phyloP scores from a whole-genome alignment of 1,140 invertebrate genomes.

The Hormaphis cornu region DNA sequence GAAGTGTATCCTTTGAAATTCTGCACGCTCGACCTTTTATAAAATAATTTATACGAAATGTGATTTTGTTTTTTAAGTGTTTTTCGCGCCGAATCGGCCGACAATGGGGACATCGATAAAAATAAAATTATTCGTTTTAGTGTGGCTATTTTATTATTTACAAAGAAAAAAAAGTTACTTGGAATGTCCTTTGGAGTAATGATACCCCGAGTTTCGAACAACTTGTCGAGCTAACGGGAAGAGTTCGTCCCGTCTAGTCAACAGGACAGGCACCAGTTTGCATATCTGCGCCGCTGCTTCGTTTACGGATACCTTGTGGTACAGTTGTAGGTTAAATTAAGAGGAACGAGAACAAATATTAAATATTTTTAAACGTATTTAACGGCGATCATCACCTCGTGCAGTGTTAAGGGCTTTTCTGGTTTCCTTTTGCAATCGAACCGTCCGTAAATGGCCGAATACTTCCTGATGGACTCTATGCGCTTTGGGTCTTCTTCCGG shows the following conservation, averaged over 20 bases:
- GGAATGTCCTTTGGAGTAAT: constrained; percentile 69
- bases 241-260: constrained; percentile 86
- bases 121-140: too few species aligned
- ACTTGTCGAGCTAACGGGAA: constrained; percentile 91
- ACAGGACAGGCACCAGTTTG: constrained; percentile 72
- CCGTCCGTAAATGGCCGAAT: constrained; percentile 89
- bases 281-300: constrained; percentile 95
- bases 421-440: constrained; percentile 94
- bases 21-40: constrained; percentile 16
- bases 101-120: too few species aligned
- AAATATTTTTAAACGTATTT: not conserved
- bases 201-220: constrained; percentile 84
- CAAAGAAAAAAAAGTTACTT: constrained; percentile 44
- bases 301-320: constrained; percentile 76
- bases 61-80: too few species aligned
- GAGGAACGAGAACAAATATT: too few species aligned
- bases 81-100: too few species aligned
- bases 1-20: not conserved
- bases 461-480: constrained; percentile 91
- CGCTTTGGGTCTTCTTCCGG: constrained; percentile 72
- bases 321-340: not conserved
- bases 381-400: constrained; percentile 58
- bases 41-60: too few species aligned
- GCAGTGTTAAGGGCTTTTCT: constrained; percentile 88
- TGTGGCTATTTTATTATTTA: not conserved